Percentiles rank a stretch among this genome's conserved stretches.
Conservation (phyloP, 2,888 invertebrate species). For the Harpagoxenus sublaevis region DNA sequence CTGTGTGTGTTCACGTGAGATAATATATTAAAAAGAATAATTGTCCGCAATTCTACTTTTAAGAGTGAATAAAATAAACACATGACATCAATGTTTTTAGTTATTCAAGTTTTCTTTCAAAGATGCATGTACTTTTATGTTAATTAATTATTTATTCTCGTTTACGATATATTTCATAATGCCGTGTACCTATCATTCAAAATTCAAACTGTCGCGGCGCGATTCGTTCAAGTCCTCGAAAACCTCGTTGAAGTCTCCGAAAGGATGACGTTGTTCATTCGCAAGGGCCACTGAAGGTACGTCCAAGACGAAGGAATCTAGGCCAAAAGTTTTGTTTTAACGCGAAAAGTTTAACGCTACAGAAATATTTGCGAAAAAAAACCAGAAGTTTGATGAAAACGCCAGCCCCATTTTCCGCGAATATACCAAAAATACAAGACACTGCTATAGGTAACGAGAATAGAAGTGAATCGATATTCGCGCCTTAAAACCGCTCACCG, state of each 20-base stretch:
- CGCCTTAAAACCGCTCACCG: constrained; percentile 41
- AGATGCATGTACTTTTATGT: neutral
- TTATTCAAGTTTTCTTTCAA: neutral
- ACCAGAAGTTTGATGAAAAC: neutral
- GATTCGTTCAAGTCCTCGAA: constrained; percentile 64
- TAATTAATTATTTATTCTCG: neutral
- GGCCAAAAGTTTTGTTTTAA: neutral
- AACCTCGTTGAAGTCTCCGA: constrained; percentile 67
- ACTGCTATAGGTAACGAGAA: constrained; percentile 36
- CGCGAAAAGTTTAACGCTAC: neutral
- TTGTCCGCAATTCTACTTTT: neutral
- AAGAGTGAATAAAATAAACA: neutral
- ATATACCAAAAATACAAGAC: constrained; percentile 12
- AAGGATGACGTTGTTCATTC: neutral
- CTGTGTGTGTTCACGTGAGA: no score
- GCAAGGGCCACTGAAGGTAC: neutral
- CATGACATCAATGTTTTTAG: no score
- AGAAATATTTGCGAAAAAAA: neutral
- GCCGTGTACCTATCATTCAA: neutral
- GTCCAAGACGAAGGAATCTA: neutral
- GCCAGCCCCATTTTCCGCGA: neutral
- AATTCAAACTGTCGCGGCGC: neutral
- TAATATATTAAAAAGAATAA: constrained; percentile 3
- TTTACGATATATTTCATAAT: neutral
- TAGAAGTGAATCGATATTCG: constrained; percentile 62